phyloP scores from a whole-genome alignment of 2,888 invertebrate genomes.

The Perizoma affinitatum region DNA sequence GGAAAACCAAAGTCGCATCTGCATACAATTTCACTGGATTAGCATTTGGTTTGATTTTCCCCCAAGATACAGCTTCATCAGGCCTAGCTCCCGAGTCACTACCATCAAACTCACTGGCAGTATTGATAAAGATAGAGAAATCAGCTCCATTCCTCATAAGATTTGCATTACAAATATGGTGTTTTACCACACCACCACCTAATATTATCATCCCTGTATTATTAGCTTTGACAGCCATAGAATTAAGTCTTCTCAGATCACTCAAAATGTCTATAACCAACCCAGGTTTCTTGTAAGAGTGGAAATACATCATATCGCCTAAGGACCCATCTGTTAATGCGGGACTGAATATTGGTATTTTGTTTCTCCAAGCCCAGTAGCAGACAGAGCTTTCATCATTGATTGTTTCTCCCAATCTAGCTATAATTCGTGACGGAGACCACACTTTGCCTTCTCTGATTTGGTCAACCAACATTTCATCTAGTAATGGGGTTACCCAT shows the following conservation, averaged over 20 bases:
- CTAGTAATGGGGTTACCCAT: constrained; percentile 97
- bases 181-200: constrained; percentile 98
- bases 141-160: constrained; percentile 99
- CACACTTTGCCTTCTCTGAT: constrained; percentile 88
- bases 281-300: constrained; percentile 96
- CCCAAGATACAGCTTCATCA: constrained; percentile 99
- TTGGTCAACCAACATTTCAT: constrained; percentile 96
- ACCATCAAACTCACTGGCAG: constrained; percentile 97
- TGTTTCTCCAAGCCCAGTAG: constrained; percentile 98
- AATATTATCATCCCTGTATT: constrained; percentile 98
- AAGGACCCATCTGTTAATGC: constrained; percentile 98
- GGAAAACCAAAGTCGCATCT: constrained; percentile 97
- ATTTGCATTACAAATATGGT: constrained; percentile 99
- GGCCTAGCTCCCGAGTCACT: constrained; percentile 99
- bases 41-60: constrained; percentile 95
- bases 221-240: constrained; percentile 95
- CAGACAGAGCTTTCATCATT: constrained; percentile 96
- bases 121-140: constrained; percentile 97
- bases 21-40: constrained; percentile 96
- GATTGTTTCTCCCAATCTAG: constrained; percentile 94
- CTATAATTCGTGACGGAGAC: constrained; percentile 89
- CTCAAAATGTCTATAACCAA: constrained; percentile 96
- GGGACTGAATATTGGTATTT: constrained; percentile 98
- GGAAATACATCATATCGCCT: constrained; percentile 99
- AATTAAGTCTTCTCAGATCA: constrained; percentile 95